These are phyloP conservation scores for Magallana ariakensis DNA, from an alignment of 1,140 invertebrate genomes.

Conservation along the genomic window DNA sequence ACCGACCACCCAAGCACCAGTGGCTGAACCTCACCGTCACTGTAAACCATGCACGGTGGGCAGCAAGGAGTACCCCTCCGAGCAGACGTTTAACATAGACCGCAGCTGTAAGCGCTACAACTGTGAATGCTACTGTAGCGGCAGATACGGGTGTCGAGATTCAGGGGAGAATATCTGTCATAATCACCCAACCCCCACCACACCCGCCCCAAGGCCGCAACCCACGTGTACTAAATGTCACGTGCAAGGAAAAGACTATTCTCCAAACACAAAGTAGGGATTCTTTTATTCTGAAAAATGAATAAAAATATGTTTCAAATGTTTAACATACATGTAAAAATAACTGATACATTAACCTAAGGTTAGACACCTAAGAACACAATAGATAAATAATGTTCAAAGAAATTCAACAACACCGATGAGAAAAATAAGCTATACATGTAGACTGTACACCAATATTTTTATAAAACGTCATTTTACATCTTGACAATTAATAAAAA, in stretches of 20 bases:
- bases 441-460: too few species aligned
- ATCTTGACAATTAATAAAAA: too few species aligned
- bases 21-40: not conserved
- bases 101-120: constrained; percentile 54
- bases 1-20: not conserved
- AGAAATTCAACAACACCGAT: too few species aligned
- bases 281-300: not conserved
- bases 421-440: too few species aligned
- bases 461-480: too few species aligned
- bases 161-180: constrained; percentile 28
- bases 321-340: too few species aligned
- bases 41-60: constrained; percentile 43
- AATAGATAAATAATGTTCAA: too few species aligned
- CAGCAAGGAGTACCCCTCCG: constrained; percentile 13
- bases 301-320: too few species aligned
- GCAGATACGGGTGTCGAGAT: constrained; percentile 48
- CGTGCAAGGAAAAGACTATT: not conserved
- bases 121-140: constrained; percentile 55
- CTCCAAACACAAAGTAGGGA: constrained; percentile 8
- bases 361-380: too few species aligned
- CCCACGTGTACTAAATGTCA: not conserved
- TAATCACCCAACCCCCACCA: not conserved
- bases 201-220: not conserved
- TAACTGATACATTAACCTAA: too few species aligned
- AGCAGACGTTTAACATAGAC: constrained; percentile 42